A percentile compares a stretch with the other conserved stretches of the same genome.
Conservation (phyloP, 2,888 invertebrate species). For the Drosophila cognata region DNA sequence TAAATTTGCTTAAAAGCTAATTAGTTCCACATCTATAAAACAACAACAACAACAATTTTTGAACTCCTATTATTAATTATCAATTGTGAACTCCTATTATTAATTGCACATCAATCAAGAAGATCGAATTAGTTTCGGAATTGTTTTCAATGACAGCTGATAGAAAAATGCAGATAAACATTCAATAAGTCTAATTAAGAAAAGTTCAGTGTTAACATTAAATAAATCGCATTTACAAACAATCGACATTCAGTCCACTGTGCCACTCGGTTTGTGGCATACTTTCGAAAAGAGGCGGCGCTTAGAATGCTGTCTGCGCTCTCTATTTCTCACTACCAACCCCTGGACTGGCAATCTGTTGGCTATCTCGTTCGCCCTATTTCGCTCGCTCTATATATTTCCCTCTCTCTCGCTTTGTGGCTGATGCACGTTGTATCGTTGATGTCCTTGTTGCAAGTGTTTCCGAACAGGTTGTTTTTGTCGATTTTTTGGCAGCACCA, state of each 20-base stretch:
- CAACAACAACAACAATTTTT: not conserved
- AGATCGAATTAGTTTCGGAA: not conserved
- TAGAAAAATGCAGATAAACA: not conserved
- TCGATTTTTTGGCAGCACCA: conserved; percentile 82
- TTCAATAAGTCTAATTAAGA: not conserved
- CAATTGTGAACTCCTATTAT: not conserved
- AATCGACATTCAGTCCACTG: conserved; percentile 28
- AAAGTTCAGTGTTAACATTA: not conserved
- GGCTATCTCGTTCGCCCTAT: conserved; percentile 55
- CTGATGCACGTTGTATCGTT: conserved; percentile 47
- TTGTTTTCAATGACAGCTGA: not conserved
- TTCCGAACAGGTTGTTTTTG: conserved; percentile 84
- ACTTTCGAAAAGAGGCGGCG: conserved; percentile 63
- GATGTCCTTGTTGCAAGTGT: conserved; percentile 83
- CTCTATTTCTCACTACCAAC: conserved; percentile 38
- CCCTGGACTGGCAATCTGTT: conserved; percentile 50
- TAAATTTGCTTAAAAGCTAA: not conserved
- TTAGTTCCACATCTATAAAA: not conserved
- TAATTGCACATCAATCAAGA: not conserved
- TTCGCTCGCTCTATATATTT: conserved; percentile 24
- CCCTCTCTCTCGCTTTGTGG: conserved; percentile 23
- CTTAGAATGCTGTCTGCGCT: conserved; percentile 42
- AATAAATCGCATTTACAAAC: not conserved
- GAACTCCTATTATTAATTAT: not conserved
- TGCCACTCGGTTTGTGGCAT: conserved; percentile 15